These are phyloP conservation scores for Teleiodes luculella DNA, from an alignment of 2,888 invertebrate species.

Conservation along the genomic window DNA sequence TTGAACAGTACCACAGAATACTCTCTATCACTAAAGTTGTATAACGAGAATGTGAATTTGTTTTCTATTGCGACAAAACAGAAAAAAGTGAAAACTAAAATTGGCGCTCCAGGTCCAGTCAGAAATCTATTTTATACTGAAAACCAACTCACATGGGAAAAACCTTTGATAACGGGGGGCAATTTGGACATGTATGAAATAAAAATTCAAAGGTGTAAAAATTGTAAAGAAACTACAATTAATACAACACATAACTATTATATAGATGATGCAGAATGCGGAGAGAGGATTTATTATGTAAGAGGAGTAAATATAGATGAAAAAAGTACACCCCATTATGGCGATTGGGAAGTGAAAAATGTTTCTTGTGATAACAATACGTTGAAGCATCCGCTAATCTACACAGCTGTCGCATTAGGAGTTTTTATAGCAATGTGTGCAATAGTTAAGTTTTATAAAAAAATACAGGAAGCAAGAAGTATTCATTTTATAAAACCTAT, in stretches of 20 bases:
- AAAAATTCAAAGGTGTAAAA: not conserved
- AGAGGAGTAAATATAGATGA: slow-evolving; percentile 26
- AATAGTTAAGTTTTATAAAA: not conserved
- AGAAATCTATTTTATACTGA: not conserved
- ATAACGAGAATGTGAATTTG: not conserved
- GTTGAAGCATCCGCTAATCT: not conserved
- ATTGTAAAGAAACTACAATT: not conserved
- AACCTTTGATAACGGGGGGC: not conserved
- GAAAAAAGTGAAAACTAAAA: not conserved
- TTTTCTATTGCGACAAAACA: not conserved
- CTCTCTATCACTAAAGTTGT: not conserved
- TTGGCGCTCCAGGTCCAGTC: not conserved
- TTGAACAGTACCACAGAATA: not conserved
- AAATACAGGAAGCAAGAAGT: not conserved
- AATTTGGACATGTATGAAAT: not conserved
- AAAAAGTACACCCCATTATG: not conserved
- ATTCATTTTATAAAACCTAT: not conserved
- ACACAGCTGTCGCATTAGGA: not conserved
- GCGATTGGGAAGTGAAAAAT: not conserved
- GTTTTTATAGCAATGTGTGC: not conserved
- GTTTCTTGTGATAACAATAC: not conserved
- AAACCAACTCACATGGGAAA: not conserved
- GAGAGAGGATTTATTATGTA: slow-evolving; percentile 18
- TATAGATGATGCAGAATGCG: not conserved
- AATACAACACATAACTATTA: not conserved